A percentile compares a stretch with the other conserved stretches of the same genome.
Conservation (phyloP, 1,140 invertebrate species). For the Sycobia sp. region DNA sequence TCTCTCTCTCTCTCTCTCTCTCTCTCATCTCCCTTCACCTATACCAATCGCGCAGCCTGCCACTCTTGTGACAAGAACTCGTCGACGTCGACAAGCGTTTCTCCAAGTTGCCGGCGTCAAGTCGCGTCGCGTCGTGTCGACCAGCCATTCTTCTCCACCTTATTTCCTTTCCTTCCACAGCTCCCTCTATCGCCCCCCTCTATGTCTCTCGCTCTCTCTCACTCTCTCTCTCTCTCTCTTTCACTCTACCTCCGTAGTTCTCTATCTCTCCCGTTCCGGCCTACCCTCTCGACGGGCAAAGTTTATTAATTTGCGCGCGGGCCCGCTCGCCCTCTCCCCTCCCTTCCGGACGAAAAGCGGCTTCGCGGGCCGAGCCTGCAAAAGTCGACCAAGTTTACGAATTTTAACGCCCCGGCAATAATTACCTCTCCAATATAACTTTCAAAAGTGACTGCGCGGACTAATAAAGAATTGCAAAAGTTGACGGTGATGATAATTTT, state of each 20-base stretch:
- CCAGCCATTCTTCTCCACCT: too few relatives aligned
- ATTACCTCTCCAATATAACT: conserved; percentile 13
- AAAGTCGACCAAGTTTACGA: conserved; percentile 21
- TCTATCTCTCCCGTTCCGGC: too few relatives aligned
- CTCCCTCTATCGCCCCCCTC: neutral
- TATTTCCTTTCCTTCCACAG: neutral
- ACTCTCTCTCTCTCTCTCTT: conserved; percentile 19
- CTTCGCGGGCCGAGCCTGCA: conserved; percentile 26
- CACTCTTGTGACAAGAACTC: too few relatives aligned
- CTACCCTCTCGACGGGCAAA: conserved; percentile 2
- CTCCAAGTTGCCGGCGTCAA: too few relatives aligned
- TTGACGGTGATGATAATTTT: neutral
- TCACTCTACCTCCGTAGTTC: too few relatives aligned
- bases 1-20: neutral
- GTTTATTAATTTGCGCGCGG: conserved; percentile 30
- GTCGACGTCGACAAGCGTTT: too few relatives aligned
- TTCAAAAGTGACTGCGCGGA: neutral
- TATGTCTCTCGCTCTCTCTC: conserved; percentile 7
- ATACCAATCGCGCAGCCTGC: too few relatives aligned
- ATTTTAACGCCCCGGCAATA: conserved; percentile 14
- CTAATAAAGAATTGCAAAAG: neutral
- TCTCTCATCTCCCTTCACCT: neutral
- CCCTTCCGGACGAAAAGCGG: too few relatives aligned
- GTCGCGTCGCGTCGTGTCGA: too few relatives aligned
- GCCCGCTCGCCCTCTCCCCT: too few relatives aligned